These are phyloP conservation scores for Neuroterus valhalla DNA, from an alignment of 1,140 invertebrate genomes.

Conservation along the genomic window DNA sequence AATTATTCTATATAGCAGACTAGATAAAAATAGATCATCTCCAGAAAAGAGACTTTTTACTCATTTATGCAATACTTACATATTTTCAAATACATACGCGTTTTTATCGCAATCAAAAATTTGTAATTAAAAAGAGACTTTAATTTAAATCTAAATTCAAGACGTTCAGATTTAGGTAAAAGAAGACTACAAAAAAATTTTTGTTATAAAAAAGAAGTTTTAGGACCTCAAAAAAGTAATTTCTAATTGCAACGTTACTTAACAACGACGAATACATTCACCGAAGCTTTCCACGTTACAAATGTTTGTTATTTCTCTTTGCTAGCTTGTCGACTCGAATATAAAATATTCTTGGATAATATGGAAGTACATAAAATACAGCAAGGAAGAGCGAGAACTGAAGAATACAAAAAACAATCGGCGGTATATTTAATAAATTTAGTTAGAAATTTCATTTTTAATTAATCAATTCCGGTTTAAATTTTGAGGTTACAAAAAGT, in stretches of 20 bases:
- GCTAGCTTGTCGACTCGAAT: background rate
- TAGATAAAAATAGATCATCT: conserved; percentile 11
- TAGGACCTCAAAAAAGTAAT: conserved; percentile 3
- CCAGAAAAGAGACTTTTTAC: conserved; percentile 46
- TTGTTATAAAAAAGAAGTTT: too few species aligned
- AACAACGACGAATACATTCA: background rate
- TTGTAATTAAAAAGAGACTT: background rate
- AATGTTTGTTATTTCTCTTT: background rate
- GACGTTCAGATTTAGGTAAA: too few species aligned
- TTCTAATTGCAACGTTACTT: background rate
- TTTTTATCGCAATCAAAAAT: conserved; percentile 35
- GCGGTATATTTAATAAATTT: background rate
- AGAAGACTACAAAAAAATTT: too few species aligned
- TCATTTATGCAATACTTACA: conserved; percentile 32
- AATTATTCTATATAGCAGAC: conserved; percentile 35
- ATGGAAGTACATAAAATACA: conserved; percentile 1
- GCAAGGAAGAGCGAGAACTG: background rate
- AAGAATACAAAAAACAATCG: background rate
- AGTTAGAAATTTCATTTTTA: background rate
- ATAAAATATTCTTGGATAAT: background rate
- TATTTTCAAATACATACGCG: conserved; percentile 52
- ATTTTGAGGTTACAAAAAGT: background rate
- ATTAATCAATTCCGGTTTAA: conserved; percentile 20
- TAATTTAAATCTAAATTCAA: too few species aligned
- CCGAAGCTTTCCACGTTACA: background rate